Evolutionary conservation across 2,888 invertebrate genomes (phyloP).

Genomic region (Thysanoteuthis rhombus): DNA sequence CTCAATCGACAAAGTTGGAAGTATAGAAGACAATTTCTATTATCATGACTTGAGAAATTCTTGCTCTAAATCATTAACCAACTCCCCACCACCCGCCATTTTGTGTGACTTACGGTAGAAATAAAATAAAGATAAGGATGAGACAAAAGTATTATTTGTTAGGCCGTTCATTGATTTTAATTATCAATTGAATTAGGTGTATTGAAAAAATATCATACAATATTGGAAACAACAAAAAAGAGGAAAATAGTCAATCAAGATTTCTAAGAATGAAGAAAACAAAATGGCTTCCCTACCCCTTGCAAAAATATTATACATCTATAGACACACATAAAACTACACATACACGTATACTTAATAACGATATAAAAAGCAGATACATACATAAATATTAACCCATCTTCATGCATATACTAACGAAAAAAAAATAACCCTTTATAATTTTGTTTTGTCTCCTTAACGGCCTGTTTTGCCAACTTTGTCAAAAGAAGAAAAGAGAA

Average conservation of each 20-base stretch:
- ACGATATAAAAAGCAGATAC: not conserved
- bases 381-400: not conserved
- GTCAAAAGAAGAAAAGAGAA: too few relatives aligned
- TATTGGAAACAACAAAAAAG: too few relatives aligned
- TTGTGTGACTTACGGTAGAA: not conserved
- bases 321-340: too few relatives aligned
- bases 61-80: not conserved
- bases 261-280: not conserved
- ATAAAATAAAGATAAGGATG: not conserved
- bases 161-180: not conserved
- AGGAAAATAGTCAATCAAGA: too few relatives aligned
- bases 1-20: not conserved
- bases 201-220: not conserved
- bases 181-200: not conserved
- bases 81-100: not conserved
- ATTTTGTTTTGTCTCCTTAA: not conserved
- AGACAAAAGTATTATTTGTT: not conserved
- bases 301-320: not conserved
- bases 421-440: too few relatives aligned
- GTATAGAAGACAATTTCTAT: not conserved
- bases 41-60: not conserved
- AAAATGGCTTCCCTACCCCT: not conserved
- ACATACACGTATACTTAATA: not conserved
- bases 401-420: not conserved
- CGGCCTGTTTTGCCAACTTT: too few relatives aligned